Evolutionary conservation across 1,140 invertebrate genomes (phyloP), one percentile per base, ranked within the genome.

Genomic region (Drosophila auraria): DNA sequence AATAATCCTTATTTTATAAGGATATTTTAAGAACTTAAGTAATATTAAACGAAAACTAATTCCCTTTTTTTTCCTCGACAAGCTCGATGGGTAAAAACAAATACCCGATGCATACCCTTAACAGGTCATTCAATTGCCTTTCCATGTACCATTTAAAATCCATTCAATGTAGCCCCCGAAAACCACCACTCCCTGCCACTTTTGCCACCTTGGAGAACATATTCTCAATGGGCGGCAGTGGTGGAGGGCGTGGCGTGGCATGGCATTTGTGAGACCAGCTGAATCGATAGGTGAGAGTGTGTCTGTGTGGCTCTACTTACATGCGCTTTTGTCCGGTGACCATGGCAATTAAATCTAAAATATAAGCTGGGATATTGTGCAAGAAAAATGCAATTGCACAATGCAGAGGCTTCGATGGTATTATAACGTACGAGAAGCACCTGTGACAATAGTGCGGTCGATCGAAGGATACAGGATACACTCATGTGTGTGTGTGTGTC

Each of bases 331-430:
- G 95, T 75, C 95, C 95, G 27, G 95, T 94, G 23, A 94, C 82
- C 27, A 94, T 90, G 17, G 94, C 83, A 45, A 94, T 87, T 45
- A 92, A 93, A 86, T 96, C 95, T 40, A 94, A 93, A 45, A 95
- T 89, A 81, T 95, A 94, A 17, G 95, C 95, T 14, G 95, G 95
- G 60, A 95, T 82, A 93, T 94, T 94, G 82, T 95, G 95, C 33
- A 95, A 86, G 49, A 95, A 93, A 76, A 95, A 93, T 72, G 87
- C 90, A 59, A 82, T 73, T 56, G 94, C 60, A 68, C 91, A 74
- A 87, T 94, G 93, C 59, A 93, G 64, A 81, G 84, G 82, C 86
- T 93, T 93, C 83, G 87, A 93, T 78, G 89, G 87, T 81, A 93
- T 91, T 91, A 93, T 93, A 84, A 92, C 77, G 82, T 93, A 93